Percentiles rank a stretch among this genome's conserved stretches.
phyloP scores from a whole-genome alignment of 2,113 vertebrate genomes.

The Ophiodon elongatus region DNA sequence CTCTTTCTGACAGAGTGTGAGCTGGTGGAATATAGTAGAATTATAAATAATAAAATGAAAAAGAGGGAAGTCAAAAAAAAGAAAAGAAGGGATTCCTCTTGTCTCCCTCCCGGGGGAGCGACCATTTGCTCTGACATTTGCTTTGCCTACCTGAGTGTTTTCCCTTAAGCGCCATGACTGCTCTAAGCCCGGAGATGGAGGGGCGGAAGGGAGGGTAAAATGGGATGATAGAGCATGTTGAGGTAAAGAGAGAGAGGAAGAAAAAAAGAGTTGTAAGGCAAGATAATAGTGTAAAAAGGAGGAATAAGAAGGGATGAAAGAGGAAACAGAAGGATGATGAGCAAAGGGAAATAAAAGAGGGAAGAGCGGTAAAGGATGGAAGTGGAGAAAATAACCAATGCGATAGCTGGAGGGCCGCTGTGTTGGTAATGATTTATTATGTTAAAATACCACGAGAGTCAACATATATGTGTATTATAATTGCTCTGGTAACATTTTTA shows the following conservation, averaged over 20 bases:
- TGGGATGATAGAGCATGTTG: background rate
- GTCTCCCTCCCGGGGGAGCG: slow-evolving; percentile 37
- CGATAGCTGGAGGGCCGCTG: background rate
- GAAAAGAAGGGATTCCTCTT: slow-evolving; percentile 5
- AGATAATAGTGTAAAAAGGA: background rate
- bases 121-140: slow-evolving; percentile 74
- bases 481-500: background rate
- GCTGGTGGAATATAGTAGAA: slow-evolving; percentile 2
- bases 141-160: slow-evolving; percentile 69
- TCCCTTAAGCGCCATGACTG: slow-evolving; percentile 64
- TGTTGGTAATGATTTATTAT: background rate
- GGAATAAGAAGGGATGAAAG: background rate
- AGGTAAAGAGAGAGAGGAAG: background rate
- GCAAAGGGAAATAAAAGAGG: background rate
- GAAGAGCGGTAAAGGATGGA: background rate
- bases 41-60: slow-evolving; percentile 30
- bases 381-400: background rate
- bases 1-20: slow-evolving; percentile 17
- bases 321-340: background rate
- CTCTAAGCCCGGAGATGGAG: slow-evolving; percentile 15
- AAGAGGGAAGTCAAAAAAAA: slow-evolving; percentile 1
- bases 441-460: background rate
- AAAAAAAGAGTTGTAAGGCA: background rate
- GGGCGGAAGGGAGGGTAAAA: too few relatives aligned
- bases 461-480: background rate